Evolutionary conservation across 2,797 vertebrate genomes (phyloP).

Genomic region (Hydrolagus colliei): DNA sequence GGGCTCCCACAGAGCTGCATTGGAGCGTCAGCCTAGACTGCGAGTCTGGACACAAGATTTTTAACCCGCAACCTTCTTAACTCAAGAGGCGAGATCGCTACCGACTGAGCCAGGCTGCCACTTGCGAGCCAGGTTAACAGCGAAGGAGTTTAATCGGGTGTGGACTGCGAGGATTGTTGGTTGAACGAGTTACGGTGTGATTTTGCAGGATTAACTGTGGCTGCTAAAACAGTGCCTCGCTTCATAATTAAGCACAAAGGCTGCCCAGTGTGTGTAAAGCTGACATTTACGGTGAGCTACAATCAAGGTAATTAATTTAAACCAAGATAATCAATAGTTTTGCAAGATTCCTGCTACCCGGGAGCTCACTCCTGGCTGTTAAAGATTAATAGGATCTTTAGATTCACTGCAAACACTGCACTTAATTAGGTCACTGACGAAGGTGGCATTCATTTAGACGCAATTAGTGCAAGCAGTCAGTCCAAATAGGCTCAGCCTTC

Average conservation of each 20-base stretch:
- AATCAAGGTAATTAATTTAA: constrained; percentile 30
- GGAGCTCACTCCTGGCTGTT: constrained; percentile 25
- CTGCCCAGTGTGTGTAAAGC: background rate
- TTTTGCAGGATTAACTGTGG: background rate
- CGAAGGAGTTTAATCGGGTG: background rate
- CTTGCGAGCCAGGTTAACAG: background rate
- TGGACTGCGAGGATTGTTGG: background rate
- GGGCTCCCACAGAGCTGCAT: too few species aligned
- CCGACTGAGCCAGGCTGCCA: too few species aligned
- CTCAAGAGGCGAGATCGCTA: too few species aligned
- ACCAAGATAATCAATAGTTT: constrained; percentile 27
- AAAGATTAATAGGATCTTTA: constrained; percentile 28
- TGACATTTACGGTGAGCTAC: constrained; percentile 20
- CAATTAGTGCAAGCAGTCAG: constrained; percentile 23
- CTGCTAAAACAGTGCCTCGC: background rate
- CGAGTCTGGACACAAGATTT: too few species aligned
- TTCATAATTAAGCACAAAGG: constrained; percentile 9
- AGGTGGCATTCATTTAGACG: constrained; percentile 19
- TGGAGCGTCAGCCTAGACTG: too few species aligned
- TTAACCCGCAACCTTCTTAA: too few species aligned
- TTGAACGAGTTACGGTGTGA: background rate
- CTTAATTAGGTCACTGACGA: constrained; percentile 11
- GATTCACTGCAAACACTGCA: background rate
- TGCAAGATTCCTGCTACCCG: constrained; percentile 14
- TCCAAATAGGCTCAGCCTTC: background rate